Conservation (phyloP, 1,140 invertebrate genomes). For the Danaus plexippus region DNA sequence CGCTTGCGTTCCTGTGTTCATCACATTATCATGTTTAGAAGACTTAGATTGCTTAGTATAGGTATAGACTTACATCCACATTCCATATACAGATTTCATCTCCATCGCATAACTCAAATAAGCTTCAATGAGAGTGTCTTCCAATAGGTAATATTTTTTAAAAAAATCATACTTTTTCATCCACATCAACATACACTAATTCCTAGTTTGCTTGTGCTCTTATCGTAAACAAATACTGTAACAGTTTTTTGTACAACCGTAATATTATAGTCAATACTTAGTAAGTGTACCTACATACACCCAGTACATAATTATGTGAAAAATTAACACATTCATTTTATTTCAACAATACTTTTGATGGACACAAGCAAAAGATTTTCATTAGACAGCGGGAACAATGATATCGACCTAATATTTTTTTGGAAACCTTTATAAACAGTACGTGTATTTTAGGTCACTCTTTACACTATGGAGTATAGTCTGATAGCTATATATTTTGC, state of each 20-base stretch:
- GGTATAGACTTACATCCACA: slow-evolving; percentile 35
- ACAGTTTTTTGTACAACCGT: slow-evolving; percentile 3
- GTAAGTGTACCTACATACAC: no score
- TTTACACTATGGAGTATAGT: slow-evolving; percentile 25
- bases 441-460: slow-evolving; percentile 9
- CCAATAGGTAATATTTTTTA: slow-evolving; percentile 64
- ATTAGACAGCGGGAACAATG: slow-evolving; percentile 53
- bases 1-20: slow-evolving; percentile 42
- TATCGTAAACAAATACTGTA: not conserved
- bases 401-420: slow-evolving; percentile 62
- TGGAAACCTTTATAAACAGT: slow-evolving; percentile 34
- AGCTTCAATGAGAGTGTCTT: slow-evolving; percentile 59
- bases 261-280: no score
- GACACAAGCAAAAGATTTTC: slow-evolving; percentile 28
- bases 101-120: slow-evolving; percentile 34
- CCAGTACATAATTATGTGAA: no score
- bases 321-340: no score
- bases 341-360: not conserved
- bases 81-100: slow-evolving; percentile 36
- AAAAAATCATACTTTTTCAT: slow-evolving; percentile 19
- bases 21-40: slow-evolving; percentile 38
- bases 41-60: slow-evolving; percentile 29
- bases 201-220: slow-evolving; percentile 13
- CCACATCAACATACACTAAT: not conserved
- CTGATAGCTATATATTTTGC: slow-evolving; percentile 60